These are phyloP conservation scores for Drosophila sproati DNA, from an alignment of 1,140 invertebrate species.

Conservation along the genomic window DNA sequence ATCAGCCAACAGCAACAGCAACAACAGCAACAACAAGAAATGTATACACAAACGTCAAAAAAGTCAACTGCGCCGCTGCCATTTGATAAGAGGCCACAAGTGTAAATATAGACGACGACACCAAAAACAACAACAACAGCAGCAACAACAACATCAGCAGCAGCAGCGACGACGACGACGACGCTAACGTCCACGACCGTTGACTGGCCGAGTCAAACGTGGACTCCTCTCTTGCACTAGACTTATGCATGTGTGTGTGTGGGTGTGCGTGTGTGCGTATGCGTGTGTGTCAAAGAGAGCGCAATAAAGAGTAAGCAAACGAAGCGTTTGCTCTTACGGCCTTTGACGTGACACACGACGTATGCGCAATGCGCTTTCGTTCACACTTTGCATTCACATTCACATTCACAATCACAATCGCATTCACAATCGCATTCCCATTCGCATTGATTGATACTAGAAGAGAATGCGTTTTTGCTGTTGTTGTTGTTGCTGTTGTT, in stretches of 20 bases:
- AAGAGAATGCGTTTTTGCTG: constrained; percentile 7
- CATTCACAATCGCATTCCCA: not conserved
- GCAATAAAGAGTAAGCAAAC: constrained; percentile 4
- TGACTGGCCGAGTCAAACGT: constrained; percentile 65
- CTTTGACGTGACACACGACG: constrained; percentile 54
- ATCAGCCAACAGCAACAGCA: constrained; percentile 62
- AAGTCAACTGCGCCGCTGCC: constrained; percentile 82
- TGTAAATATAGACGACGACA: constrained; percentile 80
- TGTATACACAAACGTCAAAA: constrained; percentile 79
- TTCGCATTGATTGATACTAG: constrained; percentile 75
- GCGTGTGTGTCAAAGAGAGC: constrained; percentile 28
- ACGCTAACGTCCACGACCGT: constrained; percentile 71
- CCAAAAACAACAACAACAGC: constrained; percentile 54
- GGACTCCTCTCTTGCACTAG: constrained; percentile 5
- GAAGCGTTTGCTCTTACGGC: constrained; percentile 21
- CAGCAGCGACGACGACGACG: constrained; percentile 3
- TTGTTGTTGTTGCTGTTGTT: constrained; percentile 28
- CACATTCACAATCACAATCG: not conserved
- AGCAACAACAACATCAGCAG: constrained; percentile 8
- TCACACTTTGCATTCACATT: constrained; percentile 13
- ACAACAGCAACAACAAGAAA: constrained; percentile 51
- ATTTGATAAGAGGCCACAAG: constrained; percentile 83
- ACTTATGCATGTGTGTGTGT: constrained; percentile 7
- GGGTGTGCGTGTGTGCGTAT: constrained; percentile 13
- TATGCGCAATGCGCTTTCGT: constrained; percentile 60